Conservation (phyloP, 2,113 vertebrate species). For the Meriones unguiculatus region DNA sequence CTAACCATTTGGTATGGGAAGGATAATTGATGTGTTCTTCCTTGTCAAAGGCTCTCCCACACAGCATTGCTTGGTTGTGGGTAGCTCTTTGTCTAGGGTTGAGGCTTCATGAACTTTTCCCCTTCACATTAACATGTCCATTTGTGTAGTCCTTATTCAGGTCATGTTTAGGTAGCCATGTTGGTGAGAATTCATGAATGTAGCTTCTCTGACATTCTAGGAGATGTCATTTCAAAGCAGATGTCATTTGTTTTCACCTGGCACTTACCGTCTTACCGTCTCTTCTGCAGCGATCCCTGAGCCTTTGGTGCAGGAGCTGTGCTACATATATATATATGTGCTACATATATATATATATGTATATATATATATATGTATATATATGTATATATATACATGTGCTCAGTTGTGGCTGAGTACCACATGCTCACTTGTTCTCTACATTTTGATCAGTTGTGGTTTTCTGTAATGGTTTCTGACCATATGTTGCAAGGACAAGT, state of each 20-base stretch:
- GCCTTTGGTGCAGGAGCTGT: neutral
- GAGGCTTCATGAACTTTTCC: neutral
- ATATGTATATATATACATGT: too few species aligned
- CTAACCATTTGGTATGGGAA: neutral
- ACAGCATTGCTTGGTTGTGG: neutral
- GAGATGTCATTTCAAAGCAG: neutral
- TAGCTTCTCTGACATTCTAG: neutral
- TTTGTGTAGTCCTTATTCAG: neutral
- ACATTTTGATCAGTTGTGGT: neutral
- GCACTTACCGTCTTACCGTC: neutral
- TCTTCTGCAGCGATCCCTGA: too few species aligned
- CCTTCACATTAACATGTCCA: too few species aligned
- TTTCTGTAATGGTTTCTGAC: neutral
- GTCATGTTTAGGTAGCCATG: neutral
- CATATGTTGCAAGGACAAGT: neutral
- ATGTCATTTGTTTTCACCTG: neutral
- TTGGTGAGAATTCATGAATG: neutral
- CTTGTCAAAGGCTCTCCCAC: neutral
- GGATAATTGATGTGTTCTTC: neutral
- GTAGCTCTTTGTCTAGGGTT: neutral
- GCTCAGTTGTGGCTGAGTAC: neutral
- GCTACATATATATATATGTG: too few species aligned
- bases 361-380: too few species aligned
- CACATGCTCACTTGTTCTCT: neutral
- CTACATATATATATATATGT: too few species aligned